Conservation (phyloP, 2,888 invertebrate species). For the Ectobius pallidus region DNA sequence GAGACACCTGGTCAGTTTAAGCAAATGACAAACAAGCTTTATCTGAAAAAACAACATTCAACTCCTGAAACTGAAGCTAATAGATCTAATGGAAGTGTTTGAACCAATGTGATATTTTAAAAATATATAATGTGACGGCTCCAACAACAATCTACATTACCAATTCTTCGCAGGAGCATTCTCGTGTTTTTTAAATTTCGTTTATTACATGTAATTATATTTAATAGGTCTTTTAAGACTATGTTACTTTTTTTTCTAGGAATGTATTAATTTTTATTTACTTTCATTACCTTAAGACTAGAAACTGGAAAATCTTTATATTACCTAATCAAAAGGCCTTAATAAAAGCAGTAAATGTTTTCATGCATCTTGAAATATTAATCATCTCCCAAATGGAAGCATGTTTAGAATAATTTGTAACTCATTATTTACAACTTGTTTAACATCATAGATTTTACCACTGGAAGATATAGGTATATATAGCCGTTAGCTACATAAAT, state of each 20-base stretch:
- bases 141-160: neutral
- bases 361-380: neutral
- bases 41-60: too few species aligned
- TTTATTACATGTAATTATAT: neutral
- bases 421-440: neutral
- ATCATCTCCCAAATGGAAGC: neutral
- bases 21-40: too few species aligned
- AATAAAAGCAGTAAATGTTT: neutral
- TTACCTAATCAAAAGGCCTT: neutral
- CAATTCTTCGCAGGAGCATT: slow-evolving; percentile 3
- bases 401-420: slow-evolving; percentile 4
- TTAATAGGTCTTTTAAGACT: neutral
- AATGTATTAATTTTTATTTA: neutral
- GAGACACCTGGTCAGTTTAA: too few species aligned
- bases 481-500: neutral
- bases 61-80: too few species aligned
- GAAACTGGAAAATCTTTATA: neutral
- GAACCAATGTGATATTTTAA: too few species aligned
- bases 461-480: too few species aligned
- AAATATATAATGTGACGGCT: too few species aligned
- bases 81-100: too few species aligned
- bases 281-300: neutral
- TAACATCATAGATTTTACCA: neutral
- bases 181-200: too few species aligned
- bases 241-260: neutral